Evolutionary conservation across 1,140 invertebrate genomes (phyloP), one percentile per base, ranked within the genome.

Genomic region (Drosophila athabasca): DNA sequence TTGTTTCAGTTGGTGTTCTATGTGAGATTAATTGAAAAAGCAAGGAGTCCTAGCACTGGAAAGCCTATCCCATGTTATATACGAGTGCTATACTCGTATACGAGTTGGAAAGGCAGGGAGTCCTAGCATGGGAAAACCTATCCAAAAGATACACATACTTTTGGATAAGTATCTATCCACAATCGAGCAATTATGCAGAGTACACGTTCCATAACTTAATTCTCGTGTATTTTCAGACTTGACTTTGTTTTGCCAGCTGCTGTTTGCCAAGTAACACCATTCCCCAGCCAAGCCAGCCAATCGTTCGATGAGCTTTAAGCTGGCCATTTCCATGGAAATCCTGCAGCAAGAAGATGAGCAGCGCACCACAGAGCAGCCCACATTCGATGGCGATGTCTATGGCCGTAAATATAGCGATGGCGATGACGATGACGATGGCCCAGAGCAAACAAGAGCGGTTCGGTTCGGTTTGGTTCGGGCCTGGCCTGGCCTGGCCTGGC

Each of bases 201-300:
- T 35, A 35, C 31, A 35, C 31, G 9, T 35, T 35, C 9, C 31
- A 35, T 11, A 35, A 3, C 9, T 11, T 35, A 35, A 35, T 35
- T 11, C 31, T 35, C 31, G 31, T 35, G 9, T 35, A 11, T 3
- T 35, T 9, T 8, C 19, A 29, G 39, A 31, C 68, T 41, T 15
- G 29, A 19, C 51, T 50, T 53, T 57, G 44, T 61, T 69, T 60
- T 55, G 31, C 49, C 67, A 70, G 46, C 31, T 45, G n/a, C 55
- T 76, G 55, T 87, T 87, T 81, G 54, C 17, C 19, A 53, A 82
- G 55, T 82, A 66, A 78, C 78, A 76, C 82, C 66, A 78, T 80
- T 70, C 70, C 54, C 46, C 60, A 35, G 59, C 35, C 72, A 13
- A 35, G 26, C 46, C 60, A 35, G 59, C 35, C 72, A 13, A 35